Conservation (phyloP, 2,888 invertebrate genomes). For the Hoplodrina blanda region DNA sequence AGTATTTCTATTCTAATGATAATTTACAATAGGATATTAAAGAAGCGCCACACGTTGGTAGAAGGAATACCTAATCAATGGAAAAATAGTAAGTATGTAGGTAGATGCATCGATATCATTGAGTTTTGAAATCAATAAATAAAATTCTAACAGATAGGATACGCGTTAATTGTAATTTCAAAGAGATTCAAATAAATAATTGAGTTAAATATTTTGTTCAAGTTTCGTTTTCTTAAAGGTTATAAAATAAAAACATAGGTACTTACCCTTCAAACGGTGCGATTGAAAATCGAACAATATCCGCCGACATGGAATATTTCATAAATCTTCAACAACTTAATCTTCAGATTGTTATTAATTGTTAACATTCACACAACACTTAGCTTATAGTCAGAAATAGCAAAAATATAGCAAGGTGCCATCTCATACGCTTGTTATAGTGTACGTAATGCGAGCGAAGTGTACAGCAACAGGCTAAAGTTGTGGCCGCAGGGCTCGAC, state of each 20-base stretch:
- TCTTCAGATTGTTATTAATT: not conserved
- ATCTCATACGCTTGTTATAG: slow-evolving; percentile 37
- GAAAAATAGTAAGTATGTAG: too few species aligned
- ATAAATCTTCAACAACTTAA: slow-evolving; percentile 4
- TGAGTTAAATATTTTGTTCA: too few species aligned
- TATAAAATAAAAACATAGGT: slow-evolving; percentile 29
- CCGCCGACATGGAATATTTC: slow-evolving; percentile 42
- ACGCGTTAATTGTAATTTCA: too few species aligned
- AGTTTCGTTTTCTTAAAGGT: not conserved
- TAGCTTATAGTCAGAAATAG: slow-evolving; percentile 16
- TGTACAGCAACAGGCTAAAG: slow-evolving; percentile 66
- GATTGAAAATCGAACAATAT: slow-evolving; percentile 21
- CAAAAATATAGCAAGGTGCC: slow-evolving; percentile 31
- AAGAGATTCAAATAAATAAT: too few species aligned
- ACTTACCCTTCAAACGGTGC: slow-evolving; percentile 46
- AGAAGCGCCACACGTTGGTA: not conserved
- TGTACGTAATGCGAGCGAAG: slow-evolving; percentile 45
- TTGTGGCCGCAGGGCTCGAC: slow-evolving; percentile 71
- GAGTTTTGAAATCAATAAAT: not conserved
- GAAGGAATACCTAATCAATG: not conserved
- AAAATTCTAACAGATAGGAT: too few species aligned
- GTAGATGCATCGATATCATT: not conserved
- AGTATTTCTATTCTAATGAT: slow-evolving; percentile 24
- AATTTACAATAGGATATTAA: slow-evolving; percentile 10
- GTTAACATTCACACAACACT: slow-evolving; percentile 24